Conservation (phyloP, 2,888 invertebrate genomes). For the Andrena minutula region DNA sequence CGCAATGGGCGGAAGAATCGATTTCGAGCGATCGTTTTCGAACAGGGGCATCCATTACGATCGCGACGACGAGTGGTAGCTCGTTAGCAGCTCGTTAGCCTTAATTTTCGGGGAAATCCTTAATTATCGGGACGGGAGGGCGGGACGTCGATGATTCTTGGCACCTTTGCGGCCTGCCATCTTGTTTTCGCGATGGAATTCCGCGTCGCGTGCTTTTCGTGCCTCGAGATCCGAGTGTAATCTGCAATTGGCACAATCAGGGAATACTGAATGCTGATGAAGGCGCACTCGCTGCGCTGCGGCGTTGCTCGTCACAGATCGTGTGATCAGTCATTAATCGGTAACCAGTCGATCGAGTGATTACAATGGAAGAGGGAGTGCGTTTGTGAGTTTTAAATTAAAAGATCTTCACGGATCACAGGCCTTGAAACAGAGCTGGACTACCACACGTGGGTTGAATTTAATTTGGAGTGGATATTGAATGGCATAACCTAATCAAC, state of each 20-base stretch:
- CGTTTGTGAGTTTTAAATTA: too few relatives aligned
- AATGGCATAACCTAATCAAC: slow-evolving; percentile 3
- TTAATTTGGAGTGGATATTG: background rate
- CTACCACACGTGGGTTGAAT: background rate
- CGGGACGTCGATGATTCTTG: slow-evolving; percentile 40
- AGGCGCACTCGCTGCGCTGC: too few relatives aligned
- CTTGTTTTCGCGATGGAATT: background rate
- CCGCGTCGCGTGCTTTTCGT: background rate
- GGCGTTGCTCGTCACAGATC: too few relatives aligned
- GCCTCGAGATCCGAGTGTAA: too few relatives aligned
- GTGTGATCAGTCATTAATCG: too few relatives aligned
- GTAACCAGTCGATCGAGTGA: too few relatives aligned
- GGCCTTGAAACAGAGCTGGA: background rate
- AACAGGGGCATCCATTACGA: slow-evolving; percentile 64
- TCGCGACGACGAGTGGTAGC: slow-evolving; percentile 62
- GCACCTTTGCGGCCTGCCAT: slow-evolving; percentile 12
- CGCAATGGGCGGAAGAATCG: slow-evolving; percentile 20
- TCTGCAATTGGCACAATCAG: too few relatives aligned
- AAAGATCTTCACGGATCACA: too few relatives aligned
- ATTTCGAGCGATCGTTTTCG: slow-evolving; percentile 33
- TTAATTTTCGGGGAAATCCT: slow-evolving; percentile 56
- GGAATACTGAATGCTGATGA: too few relatives aligned
- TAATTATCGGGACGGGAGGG: slow-evolving; percentile 61
- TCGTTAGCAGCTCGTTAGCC: slow-evolving; percentile 77
- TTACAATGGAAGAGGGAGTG: too few relatives aligned